Base-by-base conservation (phyloP, 2,113 vertebrate species). In the Lanius collurio region DNA sequence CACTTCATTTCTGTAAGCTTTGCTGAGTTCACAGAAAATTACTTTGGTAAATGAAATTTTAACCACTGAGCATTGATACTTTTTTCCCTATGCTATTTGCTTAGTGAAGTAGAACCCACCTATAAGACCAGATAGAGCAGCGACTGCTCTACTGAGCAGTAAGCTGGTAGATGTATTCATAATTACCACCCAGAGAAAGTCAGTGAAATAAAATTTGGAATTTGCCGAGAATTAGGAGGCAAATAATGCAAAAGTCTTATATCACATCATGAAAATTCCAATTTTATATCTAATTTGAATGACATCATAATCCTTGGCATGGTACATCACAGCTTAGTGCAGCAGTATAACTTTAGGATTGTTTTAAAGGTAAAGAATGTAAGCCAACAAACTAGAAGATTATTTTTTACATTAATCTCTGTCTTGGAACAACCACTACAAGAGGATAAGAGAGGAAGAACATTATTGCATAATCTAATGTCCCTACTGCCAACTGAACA, bases 401-500 rank as follows among this genome's bases (percentile, higher is more conserved):
- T 18, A 11, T 20, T 50, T 83, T 65, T 67, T 62, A 49, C 6
- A 56, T 28, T 33, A 59, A 75, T 8, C 8, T 71, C 16, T 65
- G 7, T 70, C 24, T 79, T 79, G 46, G 14, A 80, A 80, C 9
- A 79, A 39, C 15, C n/a, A 19, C 22, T 73, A 12, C 23, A 47
- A 18, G 11, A 47, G 8, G 2, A 9, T 52, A 80, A 80, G 13
- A 75, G 8, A 41, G 9, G 6, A 80, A 52, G 27, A 53, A 67
- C 3, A 7, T n/a, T 50, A 23, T 39, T 69, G 8, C 1, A 5
- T 7, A 19, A 16, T 56, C 3, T n/a, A 33, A 44, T 30, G 13
- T 52, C 26, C 11, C 9, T 52, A 7, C 27, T 69, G 9, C 2
- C 13, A 4, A 13, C 21, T 52, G 30, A 10, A 31, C 0, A 2